phyloP scores from a whole-genome alignment of 1,140 invertebrate genomes.

The Saccostrea glomerata region DNA sequence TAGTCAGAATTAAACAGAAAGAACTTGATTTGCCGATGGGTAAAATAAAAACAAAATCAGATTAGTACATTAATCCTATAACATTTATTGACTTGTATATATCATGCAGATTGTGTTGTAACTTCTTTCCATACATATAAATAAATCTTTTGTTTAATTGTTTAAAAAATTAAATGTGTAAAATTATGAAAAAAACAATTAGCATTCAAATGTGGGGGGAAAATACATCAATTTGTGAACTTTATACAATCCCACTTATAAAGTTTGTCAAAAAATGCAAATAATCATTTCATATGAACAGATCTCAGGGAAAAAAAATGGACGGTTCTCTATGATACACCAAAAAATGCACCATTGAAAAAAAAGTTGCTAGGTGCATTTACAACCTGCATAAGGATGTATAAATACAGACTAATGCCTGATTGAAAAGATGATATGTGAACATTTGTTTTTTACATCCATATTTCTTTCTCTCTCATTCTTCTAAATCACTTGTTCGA shows the following conservation, averaged over 20 bases:
- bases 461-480: not conserved
- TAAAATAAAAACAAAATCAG: too few relatives aligned
- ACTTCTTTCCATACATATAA: too few relatives aligned
- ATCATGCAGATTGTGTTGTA: too few relatives aligned
- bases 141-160: too few relatives aligned
- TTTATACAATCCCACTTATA: not conserved
- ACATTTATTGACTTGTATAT: too few relatives aligned
- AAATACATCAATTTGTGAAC: not conserved
- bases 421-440: not conserved
- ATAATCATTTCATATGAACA: not conserved
- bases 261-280: not conserved
- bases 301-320: not conserved
- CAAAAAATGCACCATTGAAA: not conserved
- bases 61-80: too few relatives aligned
- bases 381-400: not conserved
- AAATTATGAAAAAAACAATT: not conserved
- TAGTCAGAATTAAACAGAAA: too few relatives aligned
- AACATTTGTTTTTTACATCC: not conserved
- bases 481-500: not conserved
- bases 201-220: not conserved
- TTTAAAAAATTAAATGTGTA: not conserved
- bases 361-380: not conserved
- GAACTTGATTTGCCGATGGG: too few relatives aligned
- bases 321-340: not conserved
- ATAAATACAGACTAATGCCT: not conserved